A percentile compares a stretch with the other conserved stretches of the same genome.
Evolutionary conservation across 2,888 invertebrate species (phyloP).

Genomic region (Ischnus inquisitorius): DNA sequence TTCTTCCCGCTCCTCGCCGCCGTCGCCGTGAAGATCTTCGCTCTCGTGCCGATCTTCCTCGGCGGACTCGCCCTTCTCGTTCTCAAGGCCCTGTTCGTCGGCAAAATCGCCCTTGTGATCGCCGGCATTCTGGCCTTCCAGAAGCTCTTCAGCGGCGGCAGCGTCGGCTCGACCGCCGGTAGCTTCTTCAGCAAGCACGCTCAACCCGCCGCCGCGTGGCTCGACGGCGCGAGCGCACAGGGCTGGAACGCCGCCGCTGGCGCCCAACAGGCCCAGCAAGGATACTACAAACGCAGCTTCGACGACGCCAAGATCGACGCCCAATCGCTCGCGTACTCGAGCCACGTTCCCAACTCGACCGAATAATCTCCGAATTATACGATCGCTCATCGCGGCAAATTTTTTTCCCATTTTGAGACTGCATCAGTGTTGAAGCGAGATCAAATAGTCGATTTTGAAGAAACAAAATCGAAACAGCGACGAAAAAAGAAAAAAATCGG

Average conservation of each 20-base stretch:
- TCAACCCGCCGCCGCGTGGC: slow-evolving; percentile 72
- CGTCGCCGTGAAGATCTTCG: slow-evolving; percentile 90
- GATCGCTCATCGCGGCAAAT: not conserved
- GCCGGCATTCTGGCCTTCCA: slow-evolving; percentile 91
- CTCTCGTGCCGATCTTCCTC: slow-evolving; percentile 90
- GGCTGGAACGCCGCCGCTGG: slow-evolving; percentile 83
- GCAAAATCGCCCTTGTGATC: slow-evolving; percentile 92
- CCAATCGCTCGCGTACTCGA: slow-evolving; percentile 91
- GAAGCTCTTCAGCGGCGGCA: slow-evolving; percentile 87
- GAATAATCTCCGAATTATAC: slow-evolving; percentile 56
- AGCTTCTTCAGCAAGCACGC: slow-evolving; percentile 79
- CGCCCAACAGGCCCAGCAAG: slow-evolving; percentile 75
- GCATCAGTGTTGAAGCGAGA: slow-evolving; percentile 37
- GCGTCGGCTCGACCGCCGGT: slow-evolving; percentile 73
- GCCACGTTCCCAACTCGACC: slow-evolving; percentile 86
- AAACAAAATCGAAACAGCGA: slow-evolving; percentile 13
- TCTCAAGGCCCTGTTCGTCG: slow-evolving; percentile 91
- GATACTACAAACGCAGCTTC: slow-evolving; percentile 85
- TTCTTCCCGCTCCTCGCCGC: slow-evolving; percentile 90
- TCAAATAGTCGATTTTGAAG: slow-evolving; percentile 21
- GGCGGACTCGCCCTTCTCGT: slow-evolving; percentile 91
- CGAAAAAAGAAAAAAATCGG: slow-evolving; percentile 40
- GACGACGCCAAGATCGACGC: slow-evolving; percentile 87
- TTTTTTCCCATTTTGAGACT: slow-evolving; percentile 40
- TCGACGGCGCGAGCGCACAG: slow-evolving; percentile 75